Percentiles rank a stretch among this genome's conserved stretches.
Evolutionary conservation across 2,888 invertebrate genomes (phyloP).

Genomic region (Pheosia gnoma): DNA sequence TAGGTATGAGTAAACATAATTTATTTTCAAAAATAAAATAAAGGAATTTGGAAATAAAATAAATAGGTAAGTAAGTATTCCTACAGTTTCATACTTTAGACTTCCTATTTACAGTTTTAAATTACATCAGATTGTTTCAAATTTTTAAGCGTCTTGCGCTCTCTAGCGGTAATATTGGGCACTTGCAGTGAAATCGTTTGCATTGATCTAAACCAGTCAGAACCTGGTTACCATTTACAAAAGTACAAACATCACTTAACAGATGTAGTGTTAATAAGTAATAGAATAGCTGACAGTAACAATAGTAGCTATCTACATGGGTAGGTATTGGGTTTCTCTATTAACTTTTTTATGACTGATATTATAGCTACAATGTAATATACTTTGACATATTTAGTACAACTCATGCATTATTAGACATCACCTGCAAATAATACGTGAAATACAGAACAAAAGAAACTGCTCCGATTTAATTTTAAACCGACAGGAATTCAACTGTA

Average conservation of each 20-base stretch:
- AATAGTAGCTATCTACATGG: not conserved
- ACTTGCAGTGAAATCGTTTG: not conserved
- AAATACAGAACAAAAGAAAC: not conserved
- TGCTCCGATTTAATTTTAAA: slow-evolving; percentile 11
- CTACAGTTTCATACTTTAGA: no score
- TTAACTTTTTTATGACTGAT: no score
- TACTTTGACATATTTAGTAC: no score
- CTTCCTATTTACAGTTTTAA: not conserved
- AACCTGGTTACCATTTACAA: no score
- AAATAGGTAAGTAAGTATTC: no score
- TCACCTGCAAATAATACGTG: not conserved
- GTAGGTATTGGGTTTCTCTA: not conserved
- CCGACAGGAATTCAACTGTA: slow-evolving; percentile 25
- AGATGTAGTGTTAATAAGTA: not conserved
- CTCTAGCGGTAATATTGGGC: not conserved
- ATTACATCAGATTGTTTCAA: not conserved
- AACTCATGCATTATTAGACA: no score
- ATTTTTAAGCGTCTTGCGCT: not conserved
- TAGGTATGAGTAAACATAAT: no score
- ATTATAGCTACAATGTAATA: no score
- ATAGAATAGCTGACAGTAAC: not conserved
- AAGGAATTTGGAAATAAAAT: not conserved
- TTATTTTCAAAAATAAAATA: not conserved
- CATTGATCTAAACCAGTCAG: not conserved
- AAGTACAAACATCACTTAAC: not conserved